Base-by-base conservation (phyloP, 2,888 invertebrate species). In the Elaeidobius kamerunicus region DNA sequence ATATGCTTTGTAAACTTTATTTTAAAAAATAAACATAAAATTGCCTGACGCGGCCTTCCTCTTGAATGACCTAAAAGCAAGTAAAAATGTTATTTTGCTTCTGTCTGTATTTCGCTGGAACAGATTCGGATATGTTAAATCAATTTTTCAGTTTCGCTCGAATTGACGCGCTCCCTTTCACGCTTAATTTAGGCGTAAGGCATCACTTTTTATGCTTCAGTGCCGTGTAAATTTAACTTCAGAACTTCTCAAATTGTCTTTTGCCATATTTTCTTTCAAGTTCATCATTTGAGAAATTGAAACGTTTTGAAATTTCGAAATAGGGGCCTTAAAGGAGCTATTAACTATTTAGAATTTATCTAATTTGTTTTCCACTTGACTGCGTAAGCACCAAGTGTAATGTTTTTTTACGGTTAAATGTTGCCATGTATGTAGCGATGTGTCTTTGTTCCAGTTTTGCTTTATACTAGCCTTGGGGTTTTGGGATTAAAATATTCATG, bases 151-250 rank as follows among this genome's bases (percentile, higher is more conserved):
- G 45, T 46, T 28, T 19, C 45, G 45, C 45, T 20, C 28, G 45
- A 46, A 46, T 46, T 36, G 56, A 60, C 59, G 52, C 61, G 60
- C 49, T 55, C 50, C 52, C 56, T 56, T 52, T 60, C 59, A 57
- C 60, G 60, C 58, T 61, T 63, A 65, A 64, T 64, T 67, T 68
- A 67, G 67, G 65, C 4, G 30, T 30, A 30, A 30, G 30, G 11
- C 30, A 30, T 30, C 30, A 30, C 30, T 7, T 30, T 30, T 7
- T 30, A 30, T 30, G 30, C 30, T 30, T 30, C 30, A 30, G 12
- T 30, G 30, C 30, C 30, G 11, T 30, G 30, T 30, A 30, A 4
- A 30, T 30, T 30, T 30, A 11, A 30, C n/a, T n/a, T n/a, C 30
- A 30, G 30, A 30, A 9, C 3, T 3, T 30, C 12, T 3, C n/a